A percentile compares a stretch with the other conserved stretches of the same genome.
Evolutionary conservation across 2,888 invertebrate genomes (phyloP).

Genomic region (Tachina lurida): DNA sequence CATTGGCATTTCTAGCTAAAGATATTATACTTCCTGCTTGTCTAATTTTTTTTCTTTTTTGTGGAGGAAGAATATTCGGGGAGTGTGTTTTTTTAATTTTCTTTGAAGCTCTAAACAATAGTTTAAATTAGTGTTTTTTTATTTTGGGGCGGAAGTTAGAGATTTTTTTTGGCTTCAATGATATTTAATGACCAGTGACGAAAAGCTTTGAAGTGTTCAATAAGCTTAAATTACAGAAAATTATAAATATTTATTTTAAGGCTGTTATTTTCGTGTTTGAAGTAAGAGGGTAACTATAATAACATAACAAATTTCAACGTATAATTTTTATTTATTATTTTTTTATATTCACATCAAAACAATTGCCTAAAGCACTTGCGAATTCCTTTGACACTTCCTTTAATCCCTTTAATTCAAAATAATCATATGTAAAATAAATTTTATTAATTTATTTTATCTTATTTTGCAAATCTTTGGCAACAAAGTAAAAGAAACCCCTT

Average conservation of each 20-base stretch:
- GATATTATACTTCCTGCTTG: constrained; percentile 62
- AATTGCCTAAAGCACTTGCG: too few relatives aligned
- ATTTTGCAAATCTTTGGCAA: constrained; percentile 7
- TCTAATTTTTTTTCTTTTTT: background rate
- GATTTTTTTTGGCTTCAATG: constrained; percentile 1
- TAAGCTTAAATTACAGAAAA: background rate
- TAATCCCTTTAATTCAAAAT: too few relatives aligned
- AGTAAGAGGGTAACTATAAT: too few relatives aligned
- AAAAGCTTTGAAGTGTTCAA: background rate
- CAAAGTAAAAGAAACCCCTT: background rate
- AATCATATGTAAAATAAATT: too few relatives aligned
- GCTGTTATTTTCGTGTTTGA: too few relatives aligned
- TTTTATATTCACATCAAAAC: too few relatives aligned
- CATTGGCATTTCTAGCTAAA: constrained; percentile 57
- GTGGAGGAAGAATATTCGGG: constrained; percentile 16
- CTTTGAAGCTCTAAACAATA: background rate
- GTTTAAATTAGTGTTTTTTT: constrained; percentile 18
- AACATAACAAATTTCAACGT: too few relatives aligned
- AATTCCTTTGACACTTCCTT: too few relatives aligned
- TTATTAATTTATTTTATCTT: too few relatives aligned
- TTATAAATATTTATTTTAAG: too few relatives aligned
- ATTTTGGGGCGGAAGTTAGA: constrained; percentile 30
- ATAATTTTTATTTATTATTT: too few relatives aligned
- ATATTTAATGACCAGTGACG: constrained; percentile 10
- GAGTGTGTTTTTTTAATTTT: constrained; percentile 2